Evolutionary conservation across 2,113 vertebrate genomes (phyloP).

Genomic region (Clarias gariepinus): DNA sequence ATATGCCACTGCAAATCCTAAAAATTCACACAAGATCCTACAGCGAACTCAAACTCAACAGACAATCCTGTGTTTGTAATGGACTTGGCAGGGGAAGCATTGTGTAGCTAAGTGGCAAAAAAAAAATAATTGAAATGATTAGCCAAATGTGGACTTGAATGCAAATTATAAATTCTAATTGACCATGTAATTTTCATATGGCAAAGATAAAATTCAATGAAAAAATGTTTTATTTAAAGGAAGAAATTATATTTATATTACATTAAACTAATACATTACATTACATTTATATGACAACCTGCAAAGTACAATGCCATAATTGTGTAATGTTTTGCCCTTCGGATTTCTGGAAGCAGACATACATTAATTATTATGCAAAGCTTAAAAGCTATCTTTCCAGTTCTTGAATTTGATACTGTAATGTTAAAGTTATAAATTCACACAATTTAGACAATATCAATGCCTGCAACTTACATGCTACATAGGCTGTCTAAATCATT

Average conservation of each 20-base stretch:
- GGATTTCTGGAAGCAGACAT: not conserved
- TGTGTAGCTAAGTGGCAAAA: not conserved
- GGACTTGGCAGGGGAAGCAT: not conserved
- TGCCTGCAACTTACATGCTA: not conserved
- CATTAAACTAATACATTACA: no score
- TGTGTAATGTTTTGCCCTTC: not conserved
- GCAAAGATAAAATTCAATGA: no score
- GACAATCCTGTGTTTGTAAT: not conserved
- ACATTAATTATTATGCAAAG: not conserved
- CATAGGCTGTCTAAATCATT: not conserved
- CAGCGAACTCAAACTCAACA: not conserved
- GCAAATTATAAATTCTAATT: not conserved
- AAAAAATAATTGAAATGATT: not conserved
- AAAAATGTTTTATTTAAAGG: no score
- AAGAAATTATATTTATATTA: no score
- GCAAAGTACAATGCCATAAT: not conserved
- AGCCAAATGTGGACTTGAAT: not conserved
- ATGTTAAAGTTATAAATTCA: not conserved
- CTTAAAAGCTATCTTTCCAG: not conserved
- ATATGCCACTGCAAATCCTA: conserved; percentile 71
- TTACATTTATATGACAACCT: not conserved
- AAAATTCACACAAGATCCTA: conserved; percentile 71
- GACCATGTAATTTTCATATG: not conserved
- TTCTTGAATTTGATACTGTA: not conserved
- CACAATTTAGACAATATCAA: not conserved